Base-by-base conservation (phyloP, 2,888 invertebrate genomes). In the Drosophila atroscutellata region DNA sequence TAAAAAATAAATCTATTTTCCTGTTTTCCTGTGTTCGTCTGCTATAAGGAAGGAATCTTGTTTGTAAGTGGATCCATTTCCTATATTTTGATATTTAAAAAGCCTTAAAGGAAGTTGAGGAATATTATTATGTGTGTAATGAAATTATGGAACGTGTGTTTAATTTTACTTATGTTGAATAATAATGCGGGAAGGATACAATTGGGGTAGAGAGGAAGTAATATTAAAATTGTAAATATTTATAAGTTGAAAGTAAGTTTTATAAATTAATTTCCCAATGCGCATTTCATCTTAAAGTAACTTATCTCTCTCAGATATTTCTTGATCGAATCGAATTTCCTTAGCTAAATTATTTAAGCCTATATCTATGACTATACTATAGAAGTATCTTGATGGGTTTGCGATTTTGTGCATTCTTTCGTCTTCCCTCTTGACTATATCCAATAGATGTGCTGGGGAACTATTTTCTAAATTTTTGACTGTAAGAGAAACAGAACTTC, bases 131-230 rank as follows among this genome's bases (percentile, higher is more conserved):
- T 42, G 6, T 42, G 6, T 6, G 0, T 3, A 1, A 42, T 13
- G 1, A 42, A 42, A 13, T 6, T 20, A 20, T 1, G 20, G 3
- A 6, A 1, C 3, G 9, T 39, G 5, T n/a, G 9, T 9, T 39
- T 5, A n/a, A n/a, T 39, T 9, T 11, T 2, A 11, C 13, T 13
- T 7, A 13, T 13, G 3, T 13, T 20, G 2, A 20, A 13, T 15
- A 45, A 45, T 20, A 20, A 2, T 3, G 2, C 13, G 11, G n/a
- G 11, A 6, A 20, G 3, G 11, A 7, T 42, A 13, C 3, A 3
- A 0, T 7, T 7, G 0, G 20, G 13, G 7, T 20, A 2, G 20
- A 1, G 0, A 15, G 0, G 13, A 2, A 2, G 13, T 3, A 3
- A 15, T 4, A 1, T 24, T 15, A 8, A 45, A 15, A 20, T 13